Evolutionary conservation across 2,797 vertebrate species (phyloP).

Genomic region (Cacajao melanocephalus): DNA sequence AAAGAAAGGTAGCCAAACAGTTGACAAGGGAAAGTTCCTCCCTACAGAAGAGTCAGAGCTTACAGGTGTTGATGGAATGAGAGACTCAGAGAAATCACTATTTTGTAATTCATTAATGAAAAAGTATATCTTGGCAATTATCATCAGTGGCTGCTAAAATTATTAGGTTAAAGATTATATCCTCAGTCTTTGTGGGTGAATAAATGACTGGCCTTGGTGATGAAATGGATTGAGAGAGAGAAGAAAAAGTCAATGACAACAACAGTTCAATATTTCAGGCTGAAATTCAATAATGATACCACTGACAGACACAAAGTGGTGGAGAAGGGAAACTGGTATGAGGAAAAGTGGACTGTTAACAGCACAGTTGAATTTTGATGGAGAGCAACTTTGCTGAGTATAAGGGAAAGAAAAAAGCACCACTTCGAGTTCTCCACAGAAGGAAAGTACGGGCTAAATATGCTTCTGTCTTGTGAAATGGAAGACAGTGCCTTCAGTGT

Average conservation of each 20-base stretch:
- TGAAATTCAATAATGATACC: neutral
- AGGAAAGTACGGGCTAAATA: neutral
- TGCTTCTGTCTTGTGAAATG: neutral
- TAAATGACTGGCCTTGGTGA: neutral
- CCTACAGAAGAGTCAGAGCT: neutral
- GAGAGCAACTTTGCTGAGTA: neutral
- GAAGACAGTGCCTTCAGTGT: neutral
- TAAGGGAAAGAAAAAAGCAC: neutral
- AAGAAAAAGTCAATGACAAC: neutral
- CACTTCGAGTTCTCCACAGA: neutral
- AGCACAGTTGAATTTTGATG: neutral
- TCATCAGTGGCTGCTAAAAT: neutral
- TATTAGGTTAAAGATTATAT: neutral
- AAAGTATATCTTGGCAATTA: neutral
- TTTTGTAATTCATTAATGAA: neutral
- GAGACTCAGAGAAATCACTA: neutral
- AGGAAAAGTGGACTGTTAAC: neutral
- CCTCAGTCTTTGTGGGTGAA: neutral
- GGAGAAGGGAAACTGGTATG: neutral
- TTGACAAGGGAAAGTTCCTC: neutral
- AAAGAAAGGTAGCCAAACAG: neutral
- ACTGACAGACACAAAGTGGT: neutral
- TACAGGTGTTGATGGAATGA: neutral
- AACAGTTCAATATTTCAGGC: neutral
- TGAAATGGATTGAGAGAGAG: neutral